Base-by-base conservation (phyloP, 2,888 invertebrate genomes). In the Microctonus brassicae region DNA sequence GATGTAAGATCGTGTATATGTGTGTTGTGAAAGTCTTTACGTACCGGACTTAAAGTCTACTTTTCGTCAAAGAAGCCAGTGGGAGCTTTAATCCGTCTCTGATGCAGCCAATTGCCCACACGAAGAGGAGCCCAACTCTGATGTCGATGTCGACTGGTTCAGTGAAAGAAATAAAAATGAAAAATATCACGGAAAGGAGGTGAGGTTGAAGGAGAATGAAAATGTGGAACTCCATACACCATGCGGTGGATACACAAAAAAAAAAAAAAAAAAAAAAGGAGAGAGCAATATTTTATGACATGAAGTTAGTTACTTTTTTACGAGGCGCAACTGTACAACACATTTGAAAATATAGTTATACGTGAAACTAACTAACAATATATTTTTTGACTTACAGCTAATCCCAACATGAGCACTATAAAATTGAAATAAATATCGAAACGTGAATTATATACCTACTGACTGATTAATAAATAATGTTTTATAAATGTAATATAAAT, bases 31-130 rank as follows among this genome's bases (percentile, higher is more conserved):
- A 75, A 73, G 77, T 75, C 77, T 74, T 77, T 73, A 75, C 70
- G 69, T 63, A 69, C 69, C 63, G 73, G 76, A 73, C 72, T 75
- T 72, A 70, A 65, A 74, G 77, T 73, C 68, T 70, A 72, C 73
- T 77, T 74, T 26, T 73, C 72, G 76, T 75, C 75, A 74, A 75
- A 75, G 72, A 65, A 62, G 75, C n/a, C 47, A 47, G 17, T 47
- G 64, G 29, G 34, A 69, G 73, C 67, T 74, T 76, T 73, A 76
- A 77, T 75, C 75, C 76, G 62, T 70, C 66, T 74, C 70, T 67
- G 69, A 47, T 47, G 47, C 65, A 72, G 74, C 69, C 75, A 72
- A 77, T 77, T 75, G 71, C 65, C 65, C 64, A 63, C 70, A 36
- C 29, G 24, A 55, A 55, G 52, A 65, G 17, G 65, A 36, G 10